Evolutionary conservation across 2,113 vertebrate genomes (phyloP).

Genomic region (Apteryx owenii): DNA sequence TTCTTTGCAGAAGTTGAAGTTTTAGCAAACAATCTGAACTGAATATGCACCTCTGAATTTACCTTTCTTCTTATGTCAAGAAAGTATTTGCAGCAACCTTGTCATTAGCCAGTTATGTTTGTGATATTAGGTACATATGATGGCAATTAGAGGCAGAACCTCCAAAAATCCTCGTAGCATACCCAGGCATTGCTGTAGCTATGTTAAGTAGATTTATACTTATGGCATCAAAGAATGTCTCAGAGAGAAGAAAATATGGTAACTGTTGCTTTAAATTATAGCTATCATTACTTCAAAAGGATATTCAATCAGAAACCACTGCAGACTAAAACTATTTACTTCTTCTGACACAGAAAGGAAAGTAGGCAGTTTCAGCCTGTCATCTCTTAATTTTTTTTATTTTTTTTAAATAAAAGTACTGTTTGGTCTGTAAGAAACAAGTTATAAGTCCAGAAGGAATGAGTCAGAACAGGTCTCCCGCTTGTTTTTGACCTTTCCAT

Average conservation of each 20-base stretch:
- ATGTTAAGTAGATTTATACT: slow-evolving; percentile 84
- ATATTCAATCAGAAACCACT: slow-evolving; percentile 82
- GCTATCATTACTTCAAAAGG: slow-evolving; percentile 87
- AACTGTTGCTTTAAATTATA: slow-evolving; percentile 88
- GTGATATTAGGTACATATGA: slow-evolving; percentile 81
- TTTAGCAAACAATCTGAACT: slow-evolving; percentile 50
- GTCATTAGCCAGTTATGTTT: slow-evolving; percentile 64
- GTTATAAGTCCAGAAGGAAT: slow-evolving; percentile 42
- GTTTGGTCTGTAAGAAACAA: slow-evolving; percentile 49
- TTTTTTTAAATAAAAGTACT: neutral
- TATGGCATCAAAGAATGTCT: slow-evolving; percentile 80
- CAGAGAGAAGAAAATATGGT: slow-evolving; percentile 82
- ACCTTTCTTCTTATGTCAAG: slow-evolving; percentile 66
- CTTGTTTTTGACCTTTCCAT: slow-evolving; percentile 8
- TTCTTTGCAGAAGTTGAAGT: slow-evolving; percentile 42
- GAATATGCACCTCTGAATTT: slow-evolving; percentile 45
- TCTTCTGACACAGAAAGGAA: slow-evolving; percentile 80
- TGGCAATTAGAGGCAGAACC: slow-evolving; percentile 79
- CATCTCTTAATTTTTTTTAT: slow-evolving; percentile 50
- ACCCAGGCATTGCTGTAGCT: slow-evolving; percentile 67
- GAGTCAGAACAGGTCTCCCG: slow-evolving; percentile 42
- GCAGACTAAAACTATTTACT: slow-evolving; percentile 78
- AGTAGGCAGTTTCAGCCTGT: slow-evolving; percentile 73
- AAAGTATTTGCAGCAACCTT: slow-evolving; percentile 66
- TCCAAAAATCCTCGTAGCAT: slow-evolving; percentile 68